These are phyloP conservation scores for Corythoichthys haematopterus DNA, from an alignment of 2,113 vertebrate genomes.

Conservation along the genomic window DNA sequence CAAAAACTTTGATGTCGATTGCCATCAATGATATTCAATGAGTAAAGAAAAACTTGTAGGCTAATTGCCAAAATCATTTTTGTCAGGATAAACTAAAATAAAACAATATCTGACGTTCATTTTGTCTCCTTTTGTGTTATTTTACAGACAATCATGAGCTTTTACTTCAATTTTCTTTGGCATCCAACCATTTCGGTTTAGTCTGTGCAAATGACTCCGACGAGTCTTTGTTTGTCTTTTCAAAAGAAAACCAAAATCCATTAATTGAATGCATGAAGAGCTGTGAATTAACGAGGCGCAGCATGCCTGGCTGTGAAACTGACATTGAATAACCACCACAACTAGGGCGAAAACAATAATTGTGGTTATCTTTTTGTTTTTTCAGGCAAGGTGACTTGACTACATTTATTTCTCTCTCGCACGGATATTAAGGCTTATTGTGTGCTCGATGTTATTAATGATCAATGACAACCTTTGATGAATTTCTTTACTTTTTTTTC, in stretches of 20 bases:
- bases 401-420: slow-evolving; percentile 35
- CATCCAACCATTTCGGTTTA: not conserved
- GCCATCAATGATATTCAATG: too few relatives aligned
- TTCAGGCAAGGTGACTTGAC: slow-evolving; percentile 31
- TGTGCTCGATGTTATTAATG: not conserved
- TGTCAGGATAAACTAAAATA: too few relatives aligned
- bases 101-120: too few relatives aligned
- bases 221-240: not conserved
- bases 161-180: too few relatives aligned
- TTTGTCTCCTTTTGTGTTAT: too few relatives aligned
- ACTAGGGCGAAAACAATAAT: not conserved
- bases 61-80: too few relatives aligned
- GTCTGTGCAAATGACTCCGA: not conserved
- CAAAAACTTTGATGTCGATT: too few relatives aligned
- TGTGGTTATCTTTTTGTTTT: slow-evolving; percentile 18
- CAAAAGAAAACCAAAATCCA: not conserved
- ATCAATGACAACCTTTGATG: not conserved
- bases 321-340: not conserved
- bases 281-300: not conserved
- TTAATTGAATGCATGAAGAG: not conserved
- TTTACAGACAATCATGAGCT: too few relatives aligned
- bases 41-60: too few relatives aligned
- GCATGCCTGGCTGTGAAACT: not conserved
- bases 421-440: slow-evolving; percentile 17
- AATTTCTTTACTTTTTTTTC: not conserved